These are phyloP conservation scores for Odocoileus virginianus DNA, from an alignment of 2,113 vertebrate genomes.

Conservation along the genomic window DNA sequence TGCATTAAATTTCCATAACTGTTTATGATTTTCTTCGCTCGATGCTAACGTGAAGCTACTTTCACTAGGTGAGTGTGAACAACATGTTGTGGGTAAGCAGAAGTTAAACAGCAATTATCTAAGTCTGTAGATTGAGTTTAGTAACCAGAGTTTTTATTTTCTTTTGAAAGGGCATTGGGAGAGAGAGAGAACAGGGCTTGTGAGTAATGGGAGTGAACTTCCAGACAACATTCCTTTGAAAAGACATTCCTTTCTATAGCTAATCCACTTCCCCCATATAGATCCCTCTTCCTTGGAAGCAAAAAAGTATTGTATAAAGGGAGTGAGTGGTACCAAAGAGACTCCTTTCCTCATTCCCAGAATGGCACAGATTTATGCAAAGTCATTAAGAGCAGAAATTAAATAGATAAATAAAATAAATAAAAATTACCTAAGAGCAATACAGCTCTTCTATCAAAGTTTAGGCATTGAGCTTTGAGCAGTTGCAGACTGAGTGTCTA, in stretches of 20 bases:
- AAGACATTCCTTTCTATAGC: background rate
- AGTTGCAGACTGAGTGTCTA: background rate
- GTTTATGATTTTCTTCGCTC: background rate
- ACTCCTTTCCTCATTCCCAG: background rate
- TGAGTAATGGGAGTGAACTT: background rate
- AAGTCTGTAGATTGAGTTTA: background rate
- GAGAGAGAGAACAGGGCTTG: background rate
- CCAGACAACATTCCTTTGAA: background rate
- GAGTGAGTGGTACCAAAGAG: background rate
- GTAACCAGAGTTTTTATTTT: background rate
- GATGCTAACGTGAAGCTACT: background rate
- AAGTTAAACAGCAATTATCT: background rate
- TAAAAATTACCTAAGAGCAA: background rate
- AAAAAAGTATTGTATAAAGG: background rate
- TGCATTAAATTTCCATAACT: background rate
- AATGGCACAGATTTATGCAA: background rate
- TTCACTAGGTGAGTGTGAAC: background rate
- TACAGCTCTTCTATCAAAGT: background rate
- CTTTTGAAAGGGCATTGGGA: background rate
- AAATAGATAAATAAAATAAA: background rate
- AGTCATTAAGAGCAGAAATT: background rate
- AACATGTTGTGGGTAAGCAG: background rate
- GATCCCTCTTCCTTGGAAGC: background rate
- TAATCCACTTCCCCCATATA: background rate
- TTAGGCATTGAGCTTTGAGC: background rate